Conservation (phyloP, 2,797 vertebrate species). For the Podargus strigoides region DNA sequence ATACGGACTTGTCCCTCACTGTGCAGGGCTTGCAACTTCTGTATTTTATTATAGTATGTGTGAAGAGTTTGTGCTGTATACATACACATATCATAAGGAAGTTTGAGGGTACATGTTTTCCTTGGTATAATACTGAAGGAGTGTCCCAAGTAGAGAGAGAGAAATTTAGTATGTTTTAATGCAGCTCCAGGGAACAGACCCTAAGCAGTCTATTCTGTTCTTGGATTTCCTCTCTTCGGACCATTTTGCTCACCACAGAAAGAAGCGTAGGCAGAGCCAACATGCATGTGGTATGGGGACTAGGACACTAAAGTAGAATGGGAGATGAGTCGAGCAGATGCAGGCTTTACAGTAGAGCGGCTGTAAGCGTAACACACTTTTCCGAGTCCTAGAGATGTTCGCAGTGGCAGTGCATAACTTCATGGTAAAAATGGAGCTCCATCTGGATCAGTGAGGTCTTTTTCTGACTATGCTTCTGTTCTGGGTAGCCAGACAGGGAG, state of each 20-base stretch:
- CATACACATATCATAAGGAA: not conserved
- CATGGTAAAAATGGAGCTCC: not conserved
- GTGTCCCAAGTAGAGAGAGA: not conserved
- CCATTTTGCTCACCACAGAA: not conserved
- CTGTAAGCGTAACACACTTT: not conserved
- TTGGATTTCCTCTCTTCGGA: not conserved
- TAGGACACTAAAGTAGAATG: not conserved
- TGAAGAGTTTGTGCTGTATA: not conserved
- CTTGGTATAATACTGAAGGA: not conserved
- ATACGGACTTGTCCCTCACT: not conserved
- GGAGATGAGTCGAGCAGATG: not conserved
- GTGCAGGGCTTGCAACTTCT: not conserved
- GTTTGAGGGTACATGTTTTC: not conserved
- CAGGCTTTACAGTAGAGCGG: not conserved
- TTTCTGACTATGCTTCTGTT: slow-evolving; percentile 21
- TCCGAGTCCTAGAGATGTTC: not conserved
- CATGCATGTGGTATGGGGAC: fast-evolving
- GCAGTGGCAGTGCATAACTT: not conserved
- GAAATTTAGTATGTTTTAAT: not conserved
- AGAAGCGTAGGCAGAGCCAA: not conserved
- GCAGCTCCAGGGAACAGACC: not conserved
- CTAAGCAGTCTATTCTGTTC: not conserved
- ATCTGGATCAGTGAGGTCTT: not conserved
- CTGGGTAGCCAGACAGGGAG: not conserved
- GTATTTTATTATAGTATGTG: not conserved